phyloP scores from a whole-genome alignment of 2,797 vertebrate genomes.

The Tragelaphus eurycerus region DNA sequence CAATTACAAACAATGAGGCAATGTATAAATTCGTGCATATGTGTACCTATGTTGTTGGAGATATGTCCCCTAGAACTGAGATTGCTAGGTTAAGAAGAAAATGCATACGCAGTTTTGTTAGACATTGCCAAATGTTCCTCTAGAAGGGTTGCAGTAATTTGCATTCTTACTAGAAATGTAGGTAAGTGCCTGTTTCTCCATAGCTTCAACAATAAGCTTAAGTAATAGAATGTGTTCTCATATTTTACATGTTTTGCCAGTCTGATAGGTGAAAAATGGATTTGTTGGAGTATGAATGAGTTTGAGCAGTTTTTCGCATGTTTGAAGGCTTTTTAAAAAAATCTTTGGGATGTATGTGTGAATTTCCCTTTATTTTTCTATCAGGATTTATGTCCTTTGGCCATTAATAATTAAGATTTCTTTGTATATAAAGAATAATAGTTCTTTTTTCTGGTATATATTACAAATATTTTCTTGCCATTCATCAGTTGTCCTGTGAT shows the following conservation, averaged over 20 bases:
- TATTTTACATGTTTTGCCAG: background rate
- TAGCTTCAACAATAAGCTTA: background rate
- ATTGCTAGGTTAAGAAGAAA: constrained; percentile 11
- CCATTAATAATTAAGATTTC: background rate
- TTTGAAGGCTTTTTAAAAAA: background rate
- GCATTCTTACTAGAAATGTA: background rate
- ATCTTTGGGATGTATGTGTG: background rate
- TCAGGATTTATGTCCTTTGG: background rate
- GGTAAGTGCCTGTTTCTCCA: background rate
- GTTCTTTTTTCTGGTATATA: background rate
- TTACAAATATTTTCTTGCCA: background rate
- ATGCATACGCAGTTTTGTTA: background rate
- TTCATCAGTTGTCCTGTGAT: background rate
- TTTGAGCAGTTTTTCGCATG: background rate
- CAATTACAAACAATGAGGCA: background rate
- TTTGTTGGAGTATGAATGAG: background rate
- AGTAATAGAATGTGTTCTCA: background rate
- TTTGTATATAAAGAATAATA: background rate
- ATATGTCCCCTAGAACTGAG: background rate
- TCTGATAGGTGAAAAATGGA: background rate
- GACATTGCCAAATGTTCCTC: background rate
- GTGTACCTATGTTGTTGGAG: background rate
- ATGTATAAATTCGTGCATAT: background rate
- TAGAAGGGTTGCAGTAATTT: background rate
- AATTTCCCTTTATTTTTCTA: background rate